These are phyloP conservation scores for Moxostoma hubbsi DNA, from an alignment of 2,797 vertebrate species.

Conservation along the genomic window DNA sequence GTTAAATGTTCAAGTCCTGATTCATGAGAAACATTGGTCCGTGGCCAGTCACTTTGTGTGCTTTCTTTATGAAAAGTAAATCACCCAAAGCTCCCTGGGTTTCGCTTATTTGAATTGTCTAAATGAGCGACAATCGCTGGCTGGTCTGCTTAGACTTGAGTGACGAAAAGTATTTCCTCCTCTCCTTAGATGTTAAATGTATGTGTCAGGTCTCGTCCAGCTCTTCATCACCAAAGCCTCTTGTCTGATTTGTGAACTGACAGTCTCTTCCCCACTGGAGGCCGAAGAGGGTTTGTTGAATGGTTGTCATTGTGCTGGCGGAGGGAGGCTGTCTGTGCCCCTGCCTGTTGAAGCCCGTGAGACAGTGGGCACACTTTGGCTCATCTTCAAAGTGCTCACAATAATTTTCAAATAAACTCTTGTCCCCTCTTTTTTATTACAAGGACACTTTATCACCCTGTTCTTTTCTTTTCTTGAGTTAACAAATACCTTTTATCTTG, in stretches of 20 bases:
- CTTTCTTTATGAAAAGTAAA: constrained; percentile 81
- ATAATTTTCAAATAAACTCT: constrained; percentile 58
- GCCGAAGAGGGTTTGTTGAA: constrained; percentile 67
- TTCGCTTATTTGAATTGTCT: constrained; percentile 70
- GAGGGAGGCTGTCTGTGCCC: constrained; percentile 54
- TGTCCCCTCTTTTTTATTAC: constrained; percentile 38
- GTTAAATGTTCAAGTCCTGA: constrained; percentile 67
- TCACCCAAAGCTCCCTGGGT: constrained; percentile 74
- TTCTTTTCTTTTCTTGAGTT: constrained; percentile 52
- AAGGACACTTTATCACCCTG: constrained; percentile 51
- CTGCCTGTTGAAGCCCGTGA: constrained; percentile 60
- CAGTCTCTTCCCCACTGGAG: constrained; percentile 65
- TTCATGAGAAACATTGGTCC: constrained; percentile 69
- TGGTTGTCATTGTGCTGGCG: constrained; percentile 70
- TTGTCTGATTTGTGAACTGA: constrained; percentile 63
- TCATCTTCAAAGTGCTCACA: constrained; percentile 56
- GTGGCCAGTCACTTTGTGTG: constrained; percentile 76
- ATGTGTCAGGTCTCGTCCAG: constrained; percentile 57
- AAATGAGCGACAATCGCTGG: constrained; percentile 72
- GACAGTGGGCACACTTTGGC: constrained; percentile 58
- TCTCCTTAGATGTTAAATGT: constrained; percentile 50
- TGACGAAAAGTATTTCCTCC: constrained; percentile 55
- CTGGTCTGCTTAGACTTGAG: constrained; percentile 56
- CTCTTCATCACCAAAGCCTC: constrained; percentile 52
- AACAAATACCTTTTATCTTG: constrained; percentile 46